Base-by-base conservation (phyloP, 2,113 vertebrate genomes). In the Campylomormyrus numenius region DNA sequence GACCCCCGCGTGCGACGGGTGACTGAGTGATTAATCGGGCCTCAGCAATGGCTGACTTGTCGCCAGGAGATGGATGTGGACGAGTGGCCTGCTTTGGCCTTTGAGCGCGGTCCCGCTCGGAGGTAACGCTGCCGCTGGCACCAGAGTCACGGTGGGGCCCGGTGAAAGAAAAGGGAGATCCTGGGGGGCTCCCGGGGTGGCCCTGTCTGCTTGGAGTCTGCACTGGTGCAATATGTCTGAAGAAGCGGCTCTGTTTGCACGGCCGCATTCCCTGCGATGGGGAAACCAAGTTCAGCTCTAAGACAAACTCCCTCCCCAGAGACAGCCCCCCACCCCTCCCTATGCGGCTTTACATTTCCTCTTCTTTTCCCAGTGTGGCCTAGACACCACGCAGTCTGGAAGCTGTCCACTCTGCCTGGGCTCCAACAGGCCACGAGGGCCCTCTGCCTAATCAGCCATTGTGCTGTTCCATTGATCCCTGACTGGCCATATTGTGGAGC, bases 401-500 rank as follows among this genome's bases (percentile, higher is more conserved):
- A 94, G 93, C 91, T 31, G 90, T 93, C 94, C 94, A 92, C 94
- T 92, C 92, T 89, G 70, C 90, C 93, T 86, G 91, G 92, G 94
- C 92, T 94, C 90, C 94, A 91, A 91, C 91, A 83, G 94, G 93
- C 92, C 94, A 93, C 90, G 89, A 92, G 91, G 91, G 87, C 92
- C 94, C 94, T 95, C 92, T 92, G 94, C 94, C 94, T 94, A 95
- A 95, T 95, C 93, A 93, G 92, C 94, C 93, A 96, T 97, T 96
- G 95, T 97, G 93, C 93, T 89, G 93, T 94, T 92, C 93, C 94
- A 95, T 93, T 97, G 95, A 96, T 97, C 96, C 95, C 94, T 96
- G 92, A 94, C 94, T 93, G 92, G 93, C 96, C 96, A 96, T 96
- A 96, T 97, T 96, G 96, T 95, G 95, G 91, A 95, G 93, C 94